These are phyloP conservation scores for Orchestia grillus DNA, from an alignment of 1,140 invertebrate genomes.

Conservation along the genomic window DNA sequence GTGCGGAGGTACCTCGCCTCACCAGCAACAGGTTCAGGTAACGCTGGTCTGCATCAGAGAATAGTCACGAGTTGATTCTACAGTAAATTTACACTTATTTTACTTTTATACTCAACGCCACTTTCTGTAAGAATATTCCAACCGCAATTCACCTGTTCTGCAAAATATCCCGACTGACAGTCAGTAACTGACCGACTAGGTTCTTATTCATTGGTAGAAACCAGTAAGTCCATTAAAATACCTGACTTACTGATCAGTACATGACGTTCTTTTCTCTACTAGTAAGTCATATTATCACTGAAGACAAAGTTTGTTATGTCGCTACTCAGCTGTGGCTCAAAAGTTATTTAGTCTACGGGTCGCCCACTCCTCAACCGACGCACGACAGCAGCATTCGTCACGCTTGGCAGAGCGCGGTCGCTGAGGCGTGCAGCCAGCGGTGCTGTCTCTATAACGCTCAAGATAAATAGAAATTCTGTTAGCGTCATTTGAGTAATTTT, in stretches of 20 bases:
- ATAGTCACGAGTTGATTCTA: neutral
- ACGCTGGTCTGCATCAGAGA: neutral
- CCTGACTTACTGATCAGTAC: no score
- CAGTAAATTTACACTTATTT: no score
- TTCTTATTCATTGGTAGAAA: no score
- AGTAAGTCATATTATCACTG: neutral
- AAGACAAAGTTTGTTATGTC: neutral
- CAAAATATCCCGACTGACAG: no score
- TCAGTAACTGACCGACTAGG: no score
- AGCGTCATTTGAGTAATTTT: constrained; percentile 24
- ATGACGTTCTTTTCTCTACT: neutral
- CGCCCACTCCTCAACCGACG: neutral
- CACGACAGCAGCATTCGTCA: neutral
- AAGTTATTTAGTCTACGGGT: constrained; percentile 9
- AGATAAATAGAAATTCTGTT: constrained; percentile 48
- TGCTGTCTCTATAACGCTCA: constrained; percentile 17
- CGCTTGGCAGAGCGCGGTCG: neutral
- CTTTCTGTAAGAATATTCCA: no score
- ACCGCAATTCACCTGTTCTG: no score
- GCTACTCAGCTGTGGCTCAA: neutral
- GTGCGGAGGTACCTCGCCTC: neutral
- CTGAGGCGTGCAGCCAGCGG: neutral
- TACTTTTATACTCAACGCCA: neutral
- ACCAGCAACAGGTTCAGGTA: neutral
- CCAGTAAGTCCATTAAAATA: no score